Evolutionary conservation across 2,797 vertebrate genomes (phyloP), one percentile per base, ranked within the genome.

Genomic region (Nyctalus aviator): DNA sequence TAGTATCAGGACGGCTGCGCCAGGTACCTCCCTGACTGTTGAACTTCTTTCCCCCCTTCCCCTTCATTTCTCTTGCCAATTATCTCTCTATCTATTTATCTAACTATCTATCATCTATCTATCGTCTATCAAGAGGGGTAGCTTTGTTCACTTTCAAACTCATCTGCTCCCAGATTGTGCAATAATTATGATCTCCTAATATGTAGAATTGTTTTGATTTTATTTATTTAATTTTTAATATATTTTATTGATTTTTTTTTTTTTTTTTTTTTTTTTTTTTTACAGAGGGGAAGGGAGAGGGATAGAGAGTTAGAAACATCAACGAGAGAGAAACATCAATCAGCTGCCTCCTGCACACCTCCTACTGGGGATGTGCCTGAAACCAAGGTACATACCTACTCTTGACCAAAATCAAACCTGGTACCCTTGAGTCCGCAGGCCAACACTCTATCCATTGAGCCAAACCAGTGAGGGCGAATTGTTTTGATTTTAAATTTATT

Each of bases 141-240:
- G 57, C 48, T 95, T 88, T 68, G 46, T 41, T 79, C 50, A 71
- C 37, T 41, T 90, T 85, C 76, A 66, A 95, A 95, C 55, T 71
- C 30, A 35, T 50, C 53, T 96, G 46, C 17, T 88, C 41, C 44
- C 55, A 37, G 71, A 15, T 25, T 82, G 72, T 46, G 77, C 41
- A 64, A 73, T 66, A 62, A 59, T 46, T 73, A 46, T 27, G 11
- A 81, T 72, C 25, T 88, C 64, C 76, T 66, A 72, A 59, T 50
- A 4, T 71, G 32, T 37, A 81, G 5, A 79, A 23, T 55, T 84
- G 30, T 93, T 93, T 88, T 72, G 44, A 32, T 83, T 86, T 59
- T 85, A 57, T 62, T n/a, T 71, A 11, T 72, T 37, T 11, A 44
- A 9, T 37, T 41, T 41, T 41, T 41, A 44, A 44, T 44, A 11